These are phyloP conservation scores for Darevskia nairensis DNA, from an alignment of 2,797 vertebrate genomes.

Conservation along the genomic window DNA sequence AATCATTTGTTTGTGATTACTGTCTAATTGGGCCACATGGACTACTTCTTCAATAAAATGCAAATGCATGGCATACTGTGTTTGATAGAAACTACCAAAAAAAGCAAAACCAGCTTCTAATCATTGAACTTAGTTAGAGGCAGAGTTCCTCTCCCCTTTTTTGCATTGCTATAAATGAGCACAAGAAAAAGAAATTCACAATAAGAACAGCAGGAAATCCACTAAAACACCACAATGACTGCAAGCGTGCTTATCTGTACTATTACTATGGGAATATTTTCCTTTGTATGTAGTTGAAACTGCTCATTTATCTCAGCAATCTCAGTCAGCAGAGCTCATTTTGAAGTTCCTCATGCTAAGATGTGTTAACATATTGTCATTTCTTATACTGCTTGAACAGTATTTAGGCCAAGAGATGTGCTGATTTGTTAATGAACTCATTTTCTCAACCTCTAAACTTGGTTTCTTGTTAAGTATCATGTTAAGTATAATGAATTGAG, in stretches of 20 bases:
- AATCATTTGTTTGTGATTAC: not conserved
- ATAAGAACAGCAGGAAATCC: constrained; percentile 3
- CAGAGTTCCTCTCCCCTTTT: not conserved
- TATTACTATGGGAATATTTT: not conserved
- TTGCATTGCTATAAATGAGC: not conserved
- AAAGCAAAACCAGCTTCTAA: not conserved
- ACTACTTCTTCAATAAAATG: constrained; percentile 6
- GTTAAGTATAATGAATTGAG: not conserved
- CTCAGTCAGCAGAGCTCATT: constrained; percentile 16
- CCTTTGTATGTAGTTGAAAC: not conserved
- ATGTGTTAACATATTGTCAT: not conserved
- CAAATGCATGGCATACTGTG: not conserved
- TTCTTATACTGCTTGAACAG: not conserved
- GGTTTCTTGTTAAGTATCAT: not conserved
- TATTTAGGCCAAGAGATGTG: not conserved
- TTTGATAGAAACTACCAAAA: constrained; percentile 38
- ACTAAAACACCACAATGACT: fast-evolving
- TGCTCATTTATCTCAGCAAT: constrained; percentile 12
- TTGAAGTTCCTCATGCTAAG: constrained; percentile 22
- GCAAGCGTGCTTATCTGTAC: not conserved
- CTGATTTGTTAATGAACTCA: not conserved
- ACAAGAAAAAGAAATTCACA: not conserved
- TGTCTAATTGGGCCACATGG: constrained; percentile 7
- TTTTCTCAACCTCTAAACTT: not conserved
- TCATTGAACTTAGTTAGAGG: not conserved